Evolutionary conservation across 2,888 invertebrate genomes (phyloP).

Genomic region (Paralinhomoeus sp.): DNA sequence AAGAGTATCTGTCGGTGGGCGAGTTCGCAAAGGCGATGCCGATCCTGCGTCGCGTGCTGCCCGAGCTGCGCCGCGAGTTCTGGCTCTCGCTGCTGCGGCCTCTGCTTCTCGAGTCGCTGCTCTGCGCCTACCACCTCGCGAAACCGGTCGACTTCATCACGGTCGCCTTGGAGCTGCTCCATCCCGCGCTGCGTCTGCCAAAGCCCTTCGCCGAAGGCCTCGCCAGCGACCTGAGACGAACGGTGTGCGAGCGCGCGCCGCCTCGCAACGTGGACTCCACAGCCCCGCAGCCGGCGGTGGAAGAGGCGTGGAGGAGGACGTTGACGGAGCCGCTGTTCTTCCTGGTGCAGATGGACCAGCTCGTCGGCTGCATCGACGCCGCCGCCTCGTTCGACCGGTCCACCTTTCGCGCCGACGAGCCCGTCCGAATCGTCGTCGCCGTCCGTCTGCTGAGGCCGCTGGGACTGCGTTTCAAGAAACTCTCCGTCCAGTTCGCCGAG

Average conservation of each 20-base stretch:
- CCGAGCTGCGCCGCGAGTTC: constrained; percentile 5
- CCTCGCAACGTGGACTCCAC: background rate
- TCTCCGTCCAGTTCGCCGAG: constrained; percentile 1
- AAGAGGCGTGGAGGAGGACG: background rate
- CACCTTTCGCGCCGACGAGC: background rate
- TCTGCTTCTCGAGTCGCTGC: background rate
- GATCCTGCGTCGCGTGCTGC: constrained; percentile 2
- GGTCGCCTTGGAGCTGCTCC: constrained; percentile 2
- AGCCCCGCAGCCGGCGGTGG: too few species aligned
- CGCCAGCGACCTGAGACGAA: background rate
- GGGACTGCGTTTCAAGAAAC: constrained; percentile 1
- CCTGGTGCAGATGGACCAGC: constrained; percentile 5
- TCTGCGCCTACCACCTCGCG: constrained; percentile 3
- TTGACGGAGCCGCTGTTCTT: constrained; percentile 5
- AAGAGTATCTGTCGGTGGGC: constrained; percentile 1
- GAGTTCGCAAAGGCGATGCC: constrained; percentile 4
- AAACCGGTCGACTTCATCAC: constrained; percentile 5
- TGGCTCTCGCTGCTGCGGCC: constrained; percentile 3
- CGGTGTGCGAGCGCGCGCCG: background rate
- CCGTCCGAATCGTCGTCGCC: background rate
- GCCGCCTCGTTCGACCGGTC: background rate
- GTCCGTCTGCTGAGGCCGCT: background rate
- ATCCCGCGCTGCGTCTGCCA: background rate
- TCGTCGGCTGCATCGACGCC: constrained; percentile 2
- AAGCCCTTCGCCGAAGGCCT: background rate